A percentile compares a stretch with the other conserved stretches of the same genome.
Conservation (phyloP, 2,797 vertebrate species). For the Coregonus suidteri region DNA sequence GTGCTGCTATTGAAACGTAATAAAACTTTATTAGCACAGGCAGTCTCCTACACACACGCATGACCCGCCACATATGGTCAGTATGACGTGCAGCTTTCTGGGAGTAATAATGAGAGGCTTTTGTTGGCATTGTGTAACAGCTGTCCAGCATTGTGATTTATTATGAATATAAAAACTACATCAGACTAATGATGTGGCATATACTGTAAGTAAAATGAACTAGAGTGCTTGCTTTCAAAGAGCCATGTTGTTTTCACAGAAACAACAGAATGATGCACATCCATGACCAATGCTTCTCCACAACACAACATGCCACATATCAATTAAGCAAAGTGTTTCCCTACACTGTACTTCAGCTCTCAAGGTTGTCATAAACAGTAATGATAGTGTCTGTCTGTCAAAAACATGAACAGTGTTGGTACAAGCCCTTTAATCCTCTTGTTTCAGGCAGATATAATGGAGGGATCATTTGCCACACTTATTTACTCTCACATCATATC, state of each 20-base stretch:
- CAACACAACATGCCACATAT: not conserved
- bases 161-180: conserved; percentile 12
- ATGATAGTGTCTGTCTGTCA: not conserved
- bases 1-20: conserved; percentile 40
- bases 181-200: not conserved
- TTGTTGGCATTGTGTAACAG: conserved; percentile 57
- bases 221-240: not conserved
- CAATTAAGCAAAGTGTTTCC: not conserved
- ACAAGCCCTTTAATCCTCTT: not conserved
- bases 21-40: conserved; percentile 55
- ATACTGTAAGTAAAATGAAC: not conserved
- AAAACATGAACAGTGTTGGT: not conserved
- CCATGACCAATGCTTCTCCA: not conserved
- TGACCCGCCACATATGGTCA: conserved; percentile 51
- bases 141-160: conserved; percentile 44
- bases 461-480: not conserved
- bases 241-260: not conserved
- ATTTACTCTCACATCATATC: not conserved
- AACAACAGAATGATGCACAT: not conserved
- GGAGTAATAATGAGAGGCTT: conserved; percentile 40
- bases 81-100: conserved; percentile 40
- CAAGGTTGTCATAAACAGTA: not conserved
- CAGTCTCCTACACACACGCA: conserved; percentile 37
- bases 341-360: not conserved
- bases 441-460: not conserved